Evolutionary conservation across 2,888 invertebrate species (phyloP).

Genomic region (Chrysotoxum bicinctum): DNA sequence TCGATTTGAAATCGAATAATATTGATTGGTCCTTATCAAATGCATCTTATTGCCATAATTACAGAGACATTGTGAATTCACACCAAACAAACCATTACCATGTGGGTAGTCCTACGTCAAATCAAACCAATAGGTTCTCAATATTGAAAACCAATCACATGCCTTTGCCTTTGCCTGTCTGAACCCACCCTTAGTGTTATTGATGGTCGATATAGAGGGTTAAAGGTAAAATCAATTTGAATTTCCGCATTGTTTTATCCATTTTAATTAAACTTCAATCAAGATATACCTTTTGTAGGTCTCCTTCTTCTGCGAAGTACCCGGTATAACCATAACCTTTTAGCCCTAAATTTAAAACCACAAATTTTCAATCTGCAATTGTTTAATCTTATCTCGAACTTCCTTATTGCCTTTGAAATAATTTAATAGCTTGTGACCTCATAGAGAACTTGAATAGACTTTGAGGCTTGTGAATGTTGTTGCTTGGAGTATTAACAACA

Average conservation of each 20-base stretch:
- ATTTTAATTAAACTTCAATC: slow-evolving; percentile 31
- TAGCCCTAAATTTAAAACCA: slow-evolving; percentile 35
- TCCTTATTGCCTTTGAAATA: slow-evolving; percentile 66
- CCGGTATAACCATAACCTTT: not conserved
- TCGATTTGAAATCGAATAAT: no score
- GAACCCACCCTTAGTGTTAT: not conserved
- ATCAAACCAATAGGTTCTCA: not conserved
- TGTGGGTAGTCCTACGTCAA: no score
- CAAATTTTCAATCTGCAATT: slow-evolving; percentile 57
- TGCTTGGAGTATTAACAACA: slow-evolving; percentile 19
- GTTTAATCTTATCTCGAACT: slow-evolving; percentile 56
- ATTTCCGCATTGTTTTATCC: slow-evolving; percentile 52
- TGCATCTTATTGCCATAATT: not conserved
- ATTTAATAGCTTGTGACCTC: slow-evolving; percentile 68
- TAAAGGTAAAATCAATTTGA: slow-evolving; percentile 48
- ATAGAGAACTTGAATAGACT: slow-evolving; percentile 62
- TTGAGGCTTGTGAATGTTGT: slow-evolving; percentile 17
- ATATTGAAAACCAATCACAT: slow-evolving; percentile 3
- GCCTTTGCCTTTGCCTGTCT: not conserved
- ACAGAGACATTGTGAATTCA: not conserved
- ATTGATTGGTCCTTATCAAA: not conserved
- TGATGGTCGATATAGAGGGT: not conserved
- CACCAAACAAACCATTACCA: not conserved
- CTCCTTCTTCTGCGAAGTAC: not conserved
- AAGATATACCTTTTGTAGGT: slow-evolving; percentile 1